A percentile compares a stretch with the other conserved stretches of the same genome.
Evolutionary conservation across 2,797 vertebrate species (phyloP).

Genomic region (Peromyscus aztecus): DNA sequence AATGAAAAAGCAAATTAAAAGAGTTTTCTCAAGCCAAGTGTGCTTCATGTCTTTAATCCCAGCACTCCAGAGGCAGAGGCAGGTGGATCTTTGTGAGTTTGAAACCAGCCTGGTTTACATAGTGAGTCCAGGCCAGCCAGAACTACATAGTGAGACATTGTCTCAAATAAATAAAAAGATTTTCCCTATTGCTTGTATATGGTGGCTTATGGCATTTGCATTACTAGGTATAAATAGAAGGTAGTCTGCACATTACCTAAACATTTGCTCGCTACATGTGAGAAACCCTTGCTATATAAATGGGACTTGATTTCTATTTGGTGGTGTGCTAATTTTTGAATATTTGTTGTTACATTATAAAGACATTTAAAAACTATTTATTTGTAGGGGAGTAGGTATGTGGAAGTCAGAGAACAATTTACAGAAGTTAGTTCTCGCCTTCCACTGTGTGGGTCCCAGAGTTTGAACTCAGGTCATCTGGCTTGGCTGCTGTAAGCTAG

Average conservation of each 20-base stretch:
- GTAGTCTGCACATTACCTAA: background rate
- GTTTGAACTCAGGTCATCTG: background rate
- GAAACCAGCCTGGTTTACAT: background rate
- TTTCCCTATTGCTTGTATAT: conserved; percentile 28
- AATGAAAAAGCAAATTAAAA: conserved; percentile 3
- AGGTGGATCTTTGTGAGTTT: background rate
- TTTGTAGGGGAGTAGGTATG: background rate
- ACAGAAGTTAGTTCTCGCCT: background rate
- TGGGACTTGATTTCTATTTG: conserved; percentile 39
- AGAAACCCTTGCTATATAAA: background rate
- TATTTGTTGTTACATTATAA: conserved; percentile 26
- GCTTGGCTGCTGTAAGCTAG: background rate
- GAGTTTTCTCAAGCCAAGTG: background rate
- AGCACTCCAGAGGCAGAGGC: background rate
- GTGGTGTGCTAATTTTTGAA: conserved; percentile 20
- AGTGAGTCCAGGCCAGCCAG: background rate
- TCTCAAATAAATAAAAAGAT: background rate
- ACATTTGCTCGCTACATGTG: background rate
- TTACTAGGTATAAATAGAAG: background rate
- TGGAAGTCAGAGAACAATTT: background rate
- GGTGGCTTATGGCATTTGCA: conserved; percentile 36
- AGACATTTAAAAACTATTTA: background rate
- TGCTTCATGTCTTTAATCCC: background rate
- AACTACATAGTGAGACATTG: background rate
- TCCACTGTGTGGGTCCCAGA: background rate